phyloP scores from a whole-genome alignment of 2,113 vertebrate genomes.

The Halichoeres trimaculatus region DNA sequence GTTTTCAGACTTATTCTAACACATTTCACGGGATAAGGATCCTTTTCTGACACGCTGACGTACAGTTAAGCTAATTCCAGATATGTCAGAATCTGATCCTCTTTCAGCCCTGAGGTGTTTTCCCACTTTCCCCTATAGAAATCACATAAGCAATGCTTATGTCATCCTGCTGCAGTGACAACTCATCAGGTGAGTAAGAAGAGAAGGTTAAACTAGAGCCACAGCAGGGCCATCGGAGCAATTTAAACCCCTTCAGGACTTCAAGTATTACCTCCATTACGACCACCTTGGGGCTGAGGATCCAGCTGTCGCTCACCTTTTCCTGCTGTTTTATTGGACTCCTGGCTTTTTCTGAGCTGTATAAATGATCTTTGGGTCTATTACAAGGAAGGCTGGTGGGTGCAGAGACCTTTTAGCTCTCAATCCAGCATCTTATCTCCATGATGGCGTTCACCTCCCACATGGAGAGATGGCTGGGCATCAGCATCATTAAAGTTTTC shows the following conservation, averaged over 20 bases:
- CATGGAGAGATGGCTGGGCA: conserved; percentile 8
- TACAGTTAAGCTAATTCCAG: too few species aligned
- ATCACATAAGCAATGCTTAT: not conserved
- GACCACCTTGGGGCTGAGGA: not conserved
- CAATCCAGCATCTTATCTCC: conserved; percentile 13
- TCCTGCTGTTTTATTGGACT: conserved; percentile 7
- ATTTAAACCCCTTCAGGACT: not conserved
- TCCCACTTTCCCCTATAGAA: not conserved
- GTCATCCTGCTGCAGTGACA: not conserved
- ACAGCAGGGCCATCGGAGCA: not conserved
- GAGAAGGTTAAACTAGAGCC: not conserved
- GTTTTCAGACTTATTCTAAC: too few species aligned
- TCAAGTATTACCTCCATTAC: not conserved
- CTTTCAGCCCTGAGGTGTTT: not conserved
- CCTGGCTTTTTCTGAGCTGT: not conserved
- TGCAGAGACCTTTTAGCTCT: not conserved
- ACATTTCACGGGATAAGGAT: too few species aligned
- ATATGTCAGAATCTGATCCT: too few species aligned
- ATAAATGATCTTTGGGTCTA: conserved; percentile 7
- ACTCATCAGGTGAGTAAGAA: not conserved
- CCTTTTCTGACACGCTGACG: too few species aligned
- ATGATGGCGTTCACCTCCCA: not conserved
- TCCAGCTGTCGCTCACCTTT: not conserved
- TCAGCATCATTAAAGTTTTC: conserved; percentile 18
- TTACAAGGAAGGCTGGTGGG: not conserved